Conservation (phyloP, 2,888 invertebrate species). For the Nysson spinosus region DNA sequence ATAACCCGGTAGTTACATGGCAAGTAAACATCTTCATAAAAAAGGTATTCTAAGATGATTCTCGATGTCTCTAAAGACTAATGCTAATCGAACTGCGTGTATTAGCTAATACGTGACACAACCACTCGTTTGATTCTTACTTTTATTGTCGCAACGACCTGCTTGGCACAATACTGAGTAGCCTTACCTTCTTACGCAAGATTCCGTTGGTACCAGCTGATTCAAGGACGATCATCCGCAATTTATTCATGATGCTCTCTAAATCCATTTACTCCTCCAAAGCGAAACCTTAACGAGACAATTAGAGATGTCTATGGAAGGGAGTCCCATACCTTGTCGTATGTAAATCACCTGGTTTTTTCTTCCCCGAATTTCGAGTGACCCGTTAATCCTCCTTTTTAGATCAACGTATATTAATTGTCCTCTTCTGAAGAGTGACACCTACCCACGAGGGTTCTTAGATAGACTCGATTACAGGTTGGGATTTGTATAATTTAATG, state of each 20-base stretch:
- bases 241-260: constrained; percentile 24
- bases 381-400: not conserved
- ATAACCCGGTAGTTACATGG: too few species aligned
- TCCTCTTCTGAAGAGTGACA: too few species aligned
- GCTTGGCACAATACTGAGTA: constrained; percentile 36
- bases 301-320: constrained; percentile 4
- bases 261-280: constrained; percentile 15
- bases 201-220: constrained; percentile 27
- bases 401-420: too few species aligned
- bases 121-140: constrained; percentile 8
- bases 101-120: constrained; percentile 19
- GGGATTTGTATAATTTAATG: too few species aligned
- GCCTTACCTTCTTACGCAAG: constrained; percentile 43
- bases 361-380: not conserved
- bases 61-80: too few species aligned
- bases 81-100: not conserved
- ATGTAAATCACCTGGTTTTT: constrained; percentile 9
- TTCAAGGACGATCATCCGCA: constrained; percentile 40
- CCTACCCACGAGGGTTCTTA: too few species aligned
- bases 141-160: constrained; percentile 42
- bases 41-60: too few species aligned
- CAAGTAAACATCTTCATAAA: too few species aligned
- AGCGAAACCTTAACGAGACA: constrained; percentile 2
- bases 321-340: not conserved
- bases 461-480: too few species aligned